Evolutionary conservation across 2,797 vertebrate genomes (phyloP), one percentile per base, ranked within the genome.

Genomic region (Momotus momota): DNA sequence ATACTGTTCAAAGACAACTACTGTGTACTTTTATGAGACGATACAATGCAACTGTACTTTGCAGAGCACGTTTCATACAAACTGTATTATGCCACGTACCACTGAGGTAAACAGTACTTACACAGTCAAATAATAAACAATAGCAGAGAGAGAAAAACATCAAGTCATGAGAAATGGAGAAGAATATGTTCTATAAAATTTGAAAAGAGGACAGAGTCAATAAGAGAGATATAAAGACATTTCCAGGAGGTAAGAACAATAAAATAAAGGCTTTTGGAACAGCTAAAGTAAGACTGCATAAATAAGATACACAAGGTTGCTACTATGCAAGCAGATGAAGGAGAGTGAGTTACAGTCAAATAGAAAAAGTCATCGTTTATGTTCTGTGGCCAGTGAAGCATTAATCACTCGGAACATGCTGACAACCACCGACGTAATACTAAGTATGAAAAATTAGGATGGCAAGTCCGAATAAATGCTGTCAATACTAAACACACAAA

Each of bases 1-100:
- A 92, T 83, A 96, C 41, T 91, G 75, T 83, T 97, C 94, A 88
- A 85, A 95, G 87, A 72, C 72, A 92, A 79, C 72, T 54, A 64
- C 67, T 82, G 69, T 91, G 91, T 82, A 90, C 69, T 94, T 97
- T 95, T 81, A 67, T 54, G 75, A 91, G 88, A 80, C 2, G 2
- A 66, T 43, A 85, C 54, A 91, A 85, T 73, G 33, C 61, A 81
- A 31, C 79, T 62, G 25, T 26, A 69, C 49, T 96, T 92, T 74
- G 41, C 46, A 66, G 51, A 70, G 48, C 49, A 48, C 46, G 52
- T 82, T 92, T 86, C 75, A 74, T 78, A 85, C 52, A 82, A 95
- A 80, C 52, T 65, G 60, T 65, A 31, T 86, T 72, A 86, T 62
- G n/a, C 93, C 96, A 89, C 52, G 49, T 67, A 87, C 91, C 57